Evolutionary conservation across 2,113 vertebrate genomes (phyloP).

Genomic region (Camelus dromedarius): DNA sequence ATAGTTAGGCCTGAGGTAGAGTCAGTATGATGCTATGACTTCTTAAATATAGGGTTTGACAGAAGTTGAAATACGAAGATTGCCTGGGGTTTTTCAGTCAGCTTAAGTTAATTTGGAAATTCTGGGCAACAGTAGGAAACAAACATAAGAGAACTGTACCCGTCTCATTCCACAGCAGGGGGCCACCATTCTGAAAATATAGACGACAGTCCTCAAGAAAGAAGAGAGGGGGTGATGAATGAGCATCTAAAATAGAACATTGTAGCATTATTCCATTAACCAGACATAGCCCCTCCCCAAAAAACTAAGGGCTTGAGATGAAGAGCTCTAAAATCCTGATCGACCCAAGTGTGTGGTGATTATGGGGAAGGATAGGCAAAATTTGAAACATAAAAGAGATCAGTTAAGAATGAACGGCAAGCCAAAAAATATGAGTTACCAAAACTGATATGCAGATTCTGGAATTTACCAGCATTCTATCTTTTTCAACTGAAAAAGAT

Average conservation of each 20-base stretch:
- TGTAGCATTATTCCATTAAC: neutral
- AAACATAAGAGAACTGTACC: neutral
- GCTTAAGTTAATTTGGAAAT: neutral
- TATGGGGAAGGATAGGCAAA: neutral
- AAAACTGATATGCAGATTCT: neutral
- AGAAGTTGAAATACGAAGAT: neutral
- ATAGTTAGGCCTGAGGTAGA: neutral
- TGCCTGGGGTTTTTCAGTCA: neutral
- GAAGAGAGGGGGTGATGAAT: neutral
- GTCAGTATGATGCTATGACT: neutral
- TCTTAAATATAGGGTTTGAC: neutral
- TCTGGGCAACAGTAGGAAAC: neutral
- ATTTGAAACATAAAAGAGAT: neutral
- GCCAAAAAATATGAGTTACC: neutral
- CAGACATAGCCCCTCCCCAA: neutral
- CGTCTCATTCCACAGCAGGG: neutral
- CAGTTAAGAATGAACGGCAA: neutral
- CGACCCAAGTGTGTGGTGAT: neutral
- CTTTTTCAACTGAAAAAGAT: neutral
- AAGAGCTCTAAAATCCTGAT: neutral
- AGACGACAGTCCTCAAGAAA: neutral
- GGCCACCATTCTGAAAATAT: neutral
- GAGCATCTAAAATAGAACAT: neutral
- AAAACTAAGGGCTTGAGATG: neutral
- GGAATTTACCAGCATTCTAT: neutral